A percentile compares a stretch with the other conserved stretches of the same genome.
These are phyloP conservation scores for Stenotaenia linearis DNA, from an alignment of 2,888 invertebrate species.

Conservation along the genomic window DNA sequence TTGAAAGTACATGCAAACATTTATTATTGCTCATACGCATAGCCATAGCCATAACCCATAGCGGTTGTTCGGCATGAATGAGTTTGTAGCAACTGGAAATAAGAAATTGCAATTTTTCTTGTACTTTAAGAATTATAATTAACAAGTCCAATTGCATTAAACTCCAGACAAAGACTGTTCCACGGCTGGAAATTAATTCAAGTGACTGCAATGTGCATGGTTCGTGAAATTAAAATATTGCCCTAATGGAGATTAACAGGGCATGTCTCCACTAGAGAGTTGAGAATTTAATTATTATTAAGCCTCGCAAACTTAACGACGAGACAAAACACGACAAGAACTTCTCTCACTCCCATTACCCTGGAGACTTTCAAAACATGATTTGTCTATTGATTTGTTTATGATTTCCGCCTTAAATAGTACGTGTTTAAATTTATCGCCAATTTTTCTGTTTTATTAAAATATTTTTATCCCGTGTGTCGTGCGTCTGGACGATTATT, in stretches of 20 bases:
- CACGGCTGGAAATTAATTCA: conserved; percentile 29
- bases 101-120: conserved; percentile 17
- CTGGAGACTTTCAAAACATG: not conserved
- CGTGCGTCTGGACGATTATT: not conserved
- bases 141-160: conserved; percentile 28
- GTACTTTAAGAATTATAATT: conserved; percentile 27
- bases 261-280: conserved; percentile 22
- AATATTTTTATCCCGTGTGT: not conserved
- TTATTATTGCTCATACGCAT: not conserved
- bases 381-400: not conserved
- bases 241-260: conserved; percentile 30
- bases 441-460: not conserved
- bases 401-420: not conserved
- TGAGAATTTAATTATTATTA: conserved; percentile 27
- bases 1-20: conserved; percentile 3
- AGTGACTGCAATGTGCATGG: conserved; percentile 27
- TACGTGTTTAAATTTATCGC: not conserved
- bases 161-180: conserved; percentile 8
- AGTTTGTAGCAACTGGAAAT: not conserved
- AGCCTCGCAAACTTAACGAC: conserved; percentile 21
- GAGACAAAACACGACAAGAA: conserved; percentile 15
- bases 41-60: too few species aligned
- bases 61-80: not conserved
- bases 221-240: conserved; percentile 31
- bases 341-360: not conserved